A percentile compares a stretch with the other conserved stretches of the same genome.
phyloP scores from a whole-genome alignment of 2,888 invertebrate genomes.

The Agrenia bidenticulata region DNA sequence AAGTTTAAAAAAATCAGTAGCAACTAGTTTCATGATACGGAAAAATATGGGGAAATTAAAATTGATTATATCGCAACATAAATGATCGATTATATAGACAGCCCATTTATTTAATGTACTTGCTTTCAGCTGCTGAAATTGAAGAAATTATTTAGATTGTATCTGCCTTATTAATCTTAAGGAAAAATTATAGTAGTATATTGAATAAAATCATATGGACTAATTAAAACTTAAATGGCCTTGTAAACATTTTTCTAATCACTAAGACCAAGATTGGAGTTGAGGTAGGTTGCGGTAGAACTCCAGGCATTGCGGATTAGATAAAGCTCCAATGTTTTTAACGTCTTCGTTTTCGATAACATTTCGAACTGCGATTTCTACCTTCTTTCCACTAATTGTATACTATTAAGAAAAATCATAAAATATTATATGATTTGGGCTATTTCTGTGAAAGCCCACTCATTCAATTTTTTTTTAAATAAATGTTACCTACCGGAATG shows the following conservation, averaged over 20 bases:
- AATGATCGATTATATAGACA: too few relatives aligned
- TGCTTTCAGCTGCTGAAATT: too few relatives aligned
- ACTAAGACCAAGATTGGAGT: conserved; percentile 38
- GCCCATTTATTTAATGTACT: too few relatives aligned
- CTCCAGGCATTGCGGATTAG: conserved; percentile 59
- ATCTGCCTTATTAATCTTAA: too few relatives aligned
- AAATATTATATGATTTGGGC: neutral
- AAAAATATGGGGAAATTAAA: too few relatives aligned
- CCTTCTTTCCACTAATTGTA: conserved; percentile 63
- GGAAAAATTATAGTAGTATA: too few relatives aligned
- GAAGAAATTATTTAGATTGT: too few relatives aligned
- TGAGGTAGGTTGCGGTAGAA: conserved; percentile 57
- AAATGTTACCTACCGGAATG: conserved; percentile 54
- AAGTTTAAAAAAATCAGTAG: too few relatives aligned
- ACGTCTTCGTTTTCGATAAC: conserved; percentile 58
- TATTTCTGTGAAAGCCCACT: too few relatives aligned
- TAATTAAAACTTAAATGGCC: neutral
- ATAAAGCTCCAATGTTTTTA: conserved; percentile 58
- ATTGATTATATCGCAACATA: too few relatives aligned
- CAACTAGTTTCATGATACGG: too few relatives aligned
- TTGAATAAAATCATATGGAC: too few relatives aligned
- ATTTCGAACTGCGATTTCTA: conserved; percentile 62
- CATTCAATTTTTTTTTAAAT: neutral
- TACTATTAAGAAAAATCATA: conserved; percentile 56
- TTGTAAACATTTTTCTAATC: neutral